Conservation (phyloP, 2,888 invertebrate genomes). For the Drosophila flavopinicola region DNA sequence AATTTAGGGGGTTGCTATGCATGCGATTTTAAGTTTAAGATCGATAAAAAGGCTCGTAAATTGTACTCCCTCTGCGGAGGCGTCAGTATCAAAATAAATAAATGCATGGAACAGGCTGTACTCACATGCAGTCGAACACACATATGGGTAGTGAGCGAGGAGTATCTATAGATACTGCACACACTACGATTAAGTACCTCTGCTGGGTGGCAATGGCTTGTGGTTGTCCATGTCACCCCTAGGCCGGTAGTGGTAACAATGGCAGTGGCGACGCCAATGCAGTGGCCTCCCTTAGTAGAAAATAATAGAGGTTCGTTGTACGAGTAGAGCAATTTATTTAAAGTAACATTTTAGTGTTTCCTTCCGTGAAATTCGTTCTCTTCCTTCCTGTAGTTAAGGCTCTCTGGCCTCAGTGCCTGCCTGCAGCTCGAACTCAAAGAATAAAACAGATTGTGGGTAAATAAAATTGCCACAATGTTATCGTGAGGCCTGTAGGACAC, state of each 20-base stretch:
- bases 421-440: slow-evolving; percentile 35
- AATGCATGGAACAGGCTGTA: slow-evolving; percentile 57
- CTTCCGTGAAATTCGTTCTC: slow-evolving; percentile 82
- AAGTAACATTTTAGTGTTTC: slow-evolving; percentile 83
- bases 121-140: slow-evolving; percentile 11
- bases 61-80: slow-evolving; percentile 55
- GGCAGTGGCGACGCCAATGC: slow-evolving; percentile 52
- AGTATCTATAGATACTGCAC: slow-evolving; percentile 12
- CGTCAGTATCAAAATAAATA: slow-evolving; percentile 73
- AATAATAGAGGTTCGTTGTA: slow-evolving; percentile 55
- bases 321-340: slow-evolving; percentile 77
- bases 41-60: slow-evolving; percentile 77
- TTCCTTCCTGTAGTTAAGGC: slow-evolving; percentile 79
- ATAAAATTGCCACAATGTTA: slow-evolving; percentile 77
- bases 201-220: slow-evolving; percentile 44
- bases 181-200: slow-evolving; percentile 41
- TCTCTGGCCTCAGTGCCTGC: slow-evolving; percentile 20
- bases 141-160: slow-evolving; percentile 22
- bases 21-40: slow-evolving; percentile 71
- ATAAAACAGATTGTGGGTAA: slow-evolving; percentile 72
- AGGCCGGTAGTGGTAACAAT: not conserved
- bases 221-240: slow-evolving; percentile 38
- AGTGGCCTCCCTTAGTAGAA: slow-evolving; percentile 58
- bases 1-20: slow-evolving; percentile 60
- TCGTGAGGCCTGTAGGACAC: slow-evolving; percentile 70